Evolutionary conservation across 2,797 vertebrate genomes (phyloP).

Genomic region (Brachyalestes nurse): DNA sequence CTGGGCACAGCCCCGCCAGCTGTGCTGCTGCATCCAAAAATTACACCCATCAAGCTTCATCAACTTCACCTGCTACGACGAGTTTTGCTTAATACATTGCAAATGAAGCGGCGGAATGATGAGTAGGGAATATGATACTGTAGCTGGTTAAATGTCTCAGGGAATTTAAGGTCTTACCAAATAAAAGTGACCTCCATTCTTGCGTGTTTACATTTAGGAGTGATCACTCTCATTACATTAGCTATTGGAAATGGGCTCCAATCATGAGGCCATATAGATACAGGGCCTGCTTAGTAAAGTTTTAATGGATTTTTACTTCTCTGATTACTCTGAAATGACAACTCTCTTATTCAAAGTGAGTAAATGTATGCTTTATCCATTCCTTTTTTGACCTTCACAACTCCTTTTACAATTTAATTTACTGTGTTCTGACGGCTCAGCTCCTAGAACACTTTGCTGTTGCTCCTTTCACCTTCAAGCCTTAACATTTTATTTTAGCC

Average conservation of each 20-base stretch:
- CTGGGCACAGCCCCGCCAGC: slow-evolving; percentile 58
- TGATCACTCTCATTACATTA: slow-evolving; percentile 32
- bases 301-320: background rate
- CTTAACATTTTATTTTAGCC: too few species aligned
- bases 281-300: background rate
- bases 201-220: slow-evolving; percentile 59
- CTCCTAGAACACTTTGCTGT: background rate
- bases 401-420: background rate
- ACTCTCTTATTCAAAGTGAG: too few species aligned
- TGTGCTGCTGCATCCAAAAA: slow-evolving; percentile 60
- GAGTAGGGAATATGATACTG: slow-evolving; percentile 58
- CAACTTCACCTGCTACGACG: slow-evolving; percentile 71
- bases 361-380: too few species aligned
- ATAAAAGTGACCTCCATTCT: slow-evolving; percentile 64
- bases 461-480: background rate
- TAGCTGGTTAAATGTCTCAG: slow-evolving; percentile 56
- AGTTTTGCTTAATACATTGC: slow-evolving; percentile 74
- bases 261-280: background rate
- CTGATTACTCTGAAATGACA: background rate
- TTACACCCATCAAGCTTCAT: slow-evolving; percentile 75
- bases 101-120: slow-evolving; percentile 70
- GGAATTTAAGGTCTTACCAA: slow-evolving; percentile 60
- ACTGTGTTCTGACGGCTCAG: background rate
- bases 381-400: too few species aligned
- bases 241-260: background rate